Evolutionary conservation across 2,797 vertebrate species (phyloP), one percentile per base, ranked within the genome.

Genomic region (Cichlasoma orientale): DNA sequence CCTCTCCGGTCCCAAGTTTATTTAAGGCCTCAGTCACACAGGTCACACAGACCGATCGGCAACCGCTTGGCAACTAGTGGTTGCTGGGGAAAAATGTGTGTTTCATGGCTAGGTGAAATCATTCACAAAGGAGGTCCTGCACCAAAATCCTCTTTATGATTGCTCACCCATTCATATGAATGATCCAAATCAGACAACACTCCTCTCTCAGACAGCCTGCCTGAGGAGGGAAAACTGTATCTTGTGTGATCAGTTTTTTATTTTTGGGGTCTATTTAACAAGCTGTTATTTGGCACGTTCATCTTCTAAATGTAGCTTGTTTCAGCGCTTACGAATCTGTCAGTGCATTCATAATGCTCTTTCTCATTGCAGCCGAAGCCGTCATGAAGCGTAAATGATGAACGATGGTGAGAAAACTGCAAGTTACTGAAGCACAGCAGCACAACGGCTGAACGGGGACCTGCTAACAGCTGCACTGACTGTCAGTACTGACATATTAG

Each of bases 351-450:
- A 68, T 7, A 7, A 56, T 71, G 0, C 57, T 69, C 23, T 86
- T 72, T 88, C 52, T 83, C 44, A 56, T 92, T 92, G n/a, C 84
- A 96, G 95, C 80, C 58, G 94, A 96, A 88, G 94, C 94, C 77
- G 93, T 90, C 59, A 74, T 94, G 36, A 92, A 84, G 23, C 76
- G 74, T 73, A 91, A 91, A 84, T 84, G 75, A 90, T 95, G 86
- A 95, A 56, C 25, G 7, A 31, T 53, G 10, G 23, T 11, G 44
- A 47, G 25, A 72, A 31, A 14, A 63, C 38, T 21, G 4, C 69
- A 66, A 56, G n/a, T 53, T 29, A 68, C 50, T 56, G 53, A 70
- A 76, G 47, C n/a, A 9, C 29, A 68, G 23, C 33, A 72, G 14
- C 25, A 54, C 25, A 41, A 13, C n/a, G 13, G 63, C 59, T 21